Percentiles rank a stretch among this genome's conserved stretches.
Conservation (phyloP, 2,113 vertebrate species). For the Macaca nemestrina region DNA sequence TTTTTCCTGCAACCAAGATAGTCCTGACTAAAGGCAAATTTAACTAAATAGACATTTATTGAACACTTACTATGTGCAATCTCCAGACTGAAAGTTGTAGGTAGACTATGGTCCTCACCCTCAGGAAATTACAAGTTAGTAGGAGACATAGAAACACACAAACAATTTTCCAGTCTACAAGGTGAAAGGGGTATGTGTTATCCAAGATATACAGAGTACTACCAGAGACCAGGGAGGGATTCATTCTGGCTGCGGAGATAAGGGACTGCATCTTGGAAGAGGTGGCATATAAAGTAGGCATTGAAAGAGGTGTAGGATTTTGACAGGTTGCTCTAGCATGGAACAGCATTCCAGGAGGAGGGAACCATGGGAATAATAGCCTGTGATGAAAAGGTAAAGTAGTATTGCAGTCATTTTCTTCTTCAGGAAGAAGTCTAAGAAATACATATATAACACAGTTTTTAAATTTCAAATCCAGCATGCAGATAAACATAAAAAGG, state of each 20-base stretch:
- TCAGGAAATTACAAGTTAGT: not conserved
- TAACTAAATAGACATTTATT: constrained; percentile 27
- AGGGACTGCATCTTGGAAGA: not conserved
- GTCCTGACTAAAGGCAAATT: not conserved
- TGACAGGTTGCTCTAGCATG: not conserved
- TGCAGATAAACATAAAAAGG: not conserved
- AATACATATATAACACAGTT: not conserved
- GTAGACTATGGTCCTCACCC: not conserved
- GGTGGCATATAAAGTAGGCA: not conserved
- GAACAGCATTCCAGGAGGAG: not conserved
- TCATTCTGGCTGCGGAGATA: not conserved
- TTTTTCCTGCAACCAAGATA: not conserved
- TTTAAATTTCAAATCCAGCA: not conserved
- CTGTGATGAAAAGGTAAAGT: not conserved
- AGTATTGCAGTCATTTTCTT: not conserved
- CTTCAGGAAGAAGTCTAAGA: not conserved
- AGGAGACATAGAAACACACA: not conserved
- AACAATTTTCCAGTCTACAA: not conserved
- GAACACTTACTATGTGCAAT: not conserved
- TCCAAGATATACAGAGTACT: not conserved
- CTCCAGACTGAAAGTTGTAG: not conserved
- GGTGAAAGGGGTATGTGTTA: not conserved
- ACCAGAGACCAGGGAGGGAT: not conserved
- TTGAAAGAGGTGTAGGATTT: not conserved
- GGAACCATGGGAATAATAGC: not conserved